Evolutionary conservation across 2,888 invertebrate genomes (phyloP).

Genomic region (Drosophila infuscata): DNA sequence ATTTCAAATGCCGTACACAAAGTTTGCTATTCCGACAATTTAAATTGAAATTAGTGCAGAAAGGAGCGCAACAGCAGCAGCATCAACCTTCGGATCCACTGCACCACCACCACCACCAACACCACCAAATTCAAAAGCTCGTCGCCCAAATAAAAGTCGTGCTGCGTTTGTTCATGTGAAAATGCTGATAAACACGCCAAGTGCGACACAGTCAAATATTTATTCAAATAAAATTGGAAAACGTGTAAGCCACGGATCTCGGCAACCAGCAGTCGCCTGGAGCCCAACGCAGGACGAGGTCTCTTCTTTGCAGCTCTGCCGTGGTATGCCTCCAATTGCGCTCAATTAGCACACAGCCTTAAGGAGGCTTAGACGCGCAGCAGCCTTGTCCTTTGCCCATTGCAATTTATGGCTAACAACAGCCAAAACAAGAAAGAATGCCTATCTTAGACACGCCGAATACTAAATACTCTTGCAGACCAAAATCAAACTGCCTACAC

Average conservation of each 20-base stretch:
- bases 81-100: background rate
- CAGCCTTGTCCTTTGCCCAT: conserved; percentile 3
- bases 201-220: conserved; percentile 49
- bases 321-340: conserved; percentile 33
- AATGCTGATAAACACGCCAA: conserved; percentile 60
- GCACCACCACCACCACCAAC: background rate
- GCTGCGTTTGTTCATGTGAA: conserved; percentile 54
- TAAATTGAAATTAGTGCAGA: conserved; percentile 60
- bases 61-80: background rate
- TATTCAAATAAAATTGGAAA: conserved; percentile 49
- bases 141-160: conserved; percentile 26
- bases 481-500: background rate
- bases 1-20: conserved; percentile 22
- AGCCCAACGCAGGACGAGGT: conserved; percentile 5
- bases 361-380: conserved; percentile 21
- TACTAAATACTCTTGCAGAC: background rate
- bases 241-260: conserved; percentile 17
- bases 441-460: background rate
- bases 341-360: conserved; percentile 50
- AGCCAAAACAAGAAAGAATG: background rate
- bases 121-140: conserved; percentile 9
- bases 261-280: background rate
- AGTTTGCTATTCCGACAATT: conserved; percentile 45
- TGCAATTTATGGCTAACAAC: conserved; percentile 33
- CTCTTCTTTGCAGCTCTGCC: conserved; percentile 12